Conservation (phyloP, 2,797 vertebrate species). For the Propithecus perrieri region DNA sequence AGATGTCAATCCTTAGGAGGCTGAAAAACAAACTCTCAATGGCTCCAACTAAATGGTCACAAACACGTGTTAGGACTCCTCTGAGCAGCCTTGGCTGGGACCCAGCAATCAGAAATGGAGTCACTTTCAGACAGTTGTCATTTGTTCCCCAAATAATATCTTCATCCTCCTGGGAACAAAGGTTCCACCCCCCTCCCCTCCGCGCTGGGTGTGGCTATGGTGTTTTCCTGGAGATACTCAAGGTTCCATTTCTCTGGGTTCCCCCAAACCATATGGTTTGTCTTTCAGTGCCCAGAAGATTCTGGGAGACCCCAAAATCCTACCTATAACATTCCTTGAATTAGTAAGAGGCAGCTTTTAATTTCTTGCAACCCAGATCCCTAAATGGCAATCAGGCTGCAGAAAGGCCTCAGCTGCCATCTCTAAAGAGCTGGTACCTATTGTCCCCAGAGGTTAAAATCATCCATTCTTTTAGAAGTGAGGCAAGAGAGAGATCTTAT, state of each 20-base stretch:
- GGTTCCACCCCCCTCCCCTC: no score
- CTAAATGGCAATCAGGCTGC: background rate
- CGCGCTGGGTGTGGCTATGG: background rate
- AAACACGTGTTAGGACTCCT: background rate
- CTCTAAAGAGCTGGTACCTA: background rate
- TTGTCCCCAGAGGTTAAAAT: background rate
- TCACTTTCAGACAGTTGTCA: background rate
- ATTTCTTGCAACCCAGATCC: background rate
- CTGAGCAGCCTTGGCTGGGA: background rate
- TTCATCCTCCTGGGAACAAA: background rate
- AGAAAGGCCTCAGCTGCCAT: background rate
- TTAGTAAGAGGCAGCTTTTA: background rate
- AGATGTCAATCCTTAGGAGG: background rate
- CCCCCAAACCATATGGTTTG: background rate
- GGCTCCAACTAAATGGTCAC: background rate
- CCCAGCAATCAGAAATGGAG: background rate
- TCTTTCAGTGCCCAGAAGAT: background rate
- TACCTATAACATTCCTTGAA: background rate
- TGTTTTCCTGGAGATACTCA: background rate
- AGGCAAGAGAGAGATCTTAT: constrained; percentile 1
- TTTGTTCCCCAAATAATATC: background rate
- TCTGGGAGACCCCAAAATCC: background rate
- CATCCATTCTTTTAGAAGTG: constrained; percentile 26
- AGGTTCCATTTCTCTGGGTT: background rate
- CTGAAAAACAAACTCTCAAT: background rate